Percentiles rank a stretch among this genome's conserved stretches.
phyloP scores from a whole-genome alignment of 2,113 vertebrate species.

The Sinocyclocheilus maitianheensis region DNA sequence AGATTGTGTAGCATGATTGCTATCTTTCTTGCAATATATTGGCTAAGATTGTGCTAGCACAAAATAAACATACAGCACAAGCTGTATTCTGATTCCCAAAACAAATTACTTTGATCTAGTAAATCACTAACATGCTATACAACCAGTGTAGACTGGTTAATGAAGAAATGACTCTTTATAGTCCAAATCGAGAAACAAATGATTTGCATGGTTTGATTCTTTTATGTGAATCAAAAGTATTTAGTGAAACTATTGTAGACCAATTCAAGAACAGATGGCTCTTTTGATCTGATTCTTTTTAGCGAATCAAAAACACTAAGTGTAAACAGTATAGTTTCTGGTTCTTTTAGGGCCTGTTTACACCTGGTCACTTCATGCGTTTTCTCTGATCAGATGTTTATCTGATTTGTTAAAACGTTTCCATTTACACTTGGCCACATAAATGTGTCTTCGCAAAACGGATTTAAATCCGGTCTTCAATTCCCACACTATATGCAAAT shows the following conservation, averaged over 20 bases:
- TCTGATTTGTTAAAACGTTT: too few species aligned
- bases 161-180: neutral
- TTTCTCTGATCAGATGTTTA: too few species aligned
- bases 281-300: neutral
- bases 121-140: conserved; percentile 56
- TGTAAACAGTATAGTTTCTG: too few species aligned
- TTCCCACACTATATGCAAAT: too few species aligned
- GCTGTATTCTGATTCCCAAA: neutral
- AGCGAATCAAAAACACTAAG: neutral
- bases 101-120: conserved; percentile 31
- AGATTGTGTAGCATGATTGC: neutral
- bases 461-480: too few species aligned
- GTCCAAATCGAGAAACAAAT: too few species aligned
- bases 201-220: too few species aligned
- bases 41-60: neutral
- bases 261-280: neutral
- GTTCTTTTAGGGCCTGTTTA: too few species aligned
- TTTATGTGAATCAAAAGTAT: neutral
- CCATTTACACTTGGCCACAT: too few species aligned
- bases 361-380: too few species aligned
- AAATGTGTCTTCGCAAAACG: too few species aligned
- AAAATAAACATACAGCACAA: neutral
- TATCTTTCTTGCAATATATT: too few species aligned
- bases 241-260: neutral
- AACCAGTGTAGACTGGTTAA: neutral